phyloP scores from a whole-genome alignment of 2,888 invertebrate genomes.

The Alsophila aescularia region DNA sequence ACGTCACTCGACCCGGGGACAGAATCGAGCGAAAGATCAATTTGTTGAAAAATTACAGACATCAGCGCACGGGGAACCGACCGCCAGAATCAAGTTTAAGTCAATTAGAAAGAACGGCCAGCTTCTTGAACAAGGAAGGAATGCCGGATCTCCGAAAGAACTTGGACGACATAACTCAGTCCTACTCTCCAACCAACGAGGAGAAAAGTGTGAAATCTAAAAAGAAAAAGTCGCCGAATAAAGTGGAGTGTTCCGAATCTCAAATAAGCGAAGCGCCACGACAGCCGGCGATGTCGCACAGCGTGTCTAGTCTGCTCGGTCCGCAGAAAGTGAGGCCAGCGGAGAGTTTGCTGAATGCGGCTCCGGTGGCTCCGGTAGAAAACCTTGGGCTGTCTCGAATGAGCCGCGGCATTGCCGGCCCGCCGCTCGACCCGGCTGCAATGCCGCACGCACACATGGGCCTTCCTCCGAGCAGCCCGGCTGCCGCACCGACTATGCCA shows the following conservation, averaged over 20 bases:
- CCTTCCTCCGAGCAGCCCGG: slow-evolving; percentile 6
- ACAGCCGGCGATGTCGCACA: slow-evolving; percentile 64
- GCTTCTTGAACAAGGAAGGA: slow-evolving; percentile 71
- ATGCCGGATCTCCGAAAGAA: slow-evolving; percentile 78
- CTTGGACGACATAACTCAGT: slow-evolving; percentile 79
- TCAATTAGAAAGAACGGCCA: slow-evolving; percentile 75
- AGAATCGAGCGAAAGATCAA: slow-evolving; percentile 72
- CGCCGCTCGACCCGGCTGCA: slow-evolving; percentile 5
- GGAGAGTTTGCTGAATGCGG: slow-evolving; percentile 44
- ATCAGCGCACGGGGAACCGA: slow-evolving; percentile 67
- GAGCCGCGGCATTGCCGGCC: slow-evolving; percentile 38
- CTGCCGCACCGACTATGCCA: slow-evolving; percentile 37
- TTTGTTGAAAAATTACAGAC: slow-evolving; percentile 78
- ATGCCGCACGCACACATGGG: slow-evolving; percentile 4
- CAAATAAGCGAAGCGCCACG: slow-evolving; percentile 45
- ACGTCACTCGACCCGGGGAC: slow-evolving; percentile 44
- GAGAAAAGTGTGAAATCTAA: slow-evolving; percentile 67
- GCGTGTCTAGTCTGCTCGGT: slow-evolving; percentile 74
- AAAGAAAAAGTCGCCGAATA: slow-evolving; percentile 75
- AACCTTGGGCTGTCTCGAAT: slow-evolving; percentile 33
- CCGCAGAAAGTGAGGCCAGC: slow-evolving; percentile 47
- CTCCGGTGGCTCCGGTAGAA: slow-evolving; percentile 51
- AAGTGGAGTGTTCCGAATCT: slow-evolving; percentile 60
- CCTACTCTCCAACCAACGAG: slow-evolving; percentile 74
- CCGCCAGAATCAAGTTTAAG: slow-evolving; percentile 75